Percentiles rank a stretch among this genome's conserved stretches.
Evolutionary conservation across 2,113 vertebrate genomes (phyloP).

Genomic region (Cephalopterus ornatus): DNA sequence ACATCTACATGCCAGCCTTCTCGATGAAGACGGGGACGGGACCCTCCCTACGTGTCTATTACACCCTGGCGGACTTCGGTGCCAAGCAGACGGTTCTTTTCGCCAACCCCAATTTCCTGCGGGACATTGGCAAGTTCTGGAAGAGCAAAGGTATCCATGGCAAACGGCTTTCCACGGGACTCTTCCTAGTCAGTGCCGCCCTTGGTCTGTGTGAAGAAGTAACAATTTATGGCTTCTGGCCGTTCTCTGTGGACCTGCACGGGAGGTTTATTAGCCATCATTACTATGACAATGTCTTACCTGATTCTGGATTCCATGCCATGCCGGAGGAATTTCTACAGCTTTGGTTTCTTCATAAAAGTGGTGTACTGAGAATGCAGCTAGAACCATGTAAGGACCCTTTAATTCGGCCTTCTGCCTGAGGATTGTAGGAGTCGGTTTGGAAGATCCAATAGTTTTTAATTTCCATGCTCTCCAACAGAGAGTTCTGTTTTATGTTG

Average conservation of each 20-base stretch:
- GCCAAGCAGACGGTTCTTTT: conserved; percentile 92
- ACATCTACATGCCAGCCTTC: conserved; percentile 97
- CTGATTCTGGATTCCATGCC: conserved; percentile 88
- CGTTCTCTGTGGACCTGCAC: conserved; percentile 83
- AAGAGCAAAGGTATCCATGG: conserved; percentile 87
- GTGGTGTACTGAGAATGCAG: conserved; percentile 83
- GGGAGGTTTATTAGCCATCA: conserved; percentile 90
- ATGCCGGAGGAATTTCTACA: conserved; percentile 98
- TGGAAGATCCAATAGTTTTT: conserved; percentile 9
- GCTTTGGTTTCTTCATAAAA: conserved; percentile 95
- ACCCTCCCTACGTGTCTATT: conserved; percentile 86
- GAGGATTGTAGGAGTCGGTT: neutral
- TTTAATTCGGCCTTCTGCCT: conserved; percentile 21
- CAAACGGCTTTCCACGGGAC: conserved; percentile 90
- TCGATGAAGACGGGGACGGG: conserved; percentile 91
- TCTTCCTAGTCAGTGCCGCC: conserved; percentile 92
- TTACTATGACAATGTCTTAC: conserved; percentile 94
- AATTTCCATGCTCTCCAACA: conserved; percentile 18
- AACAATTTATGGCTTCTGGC: conserved; percentile 94
- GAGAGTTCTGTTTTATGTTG: conserved; percentile 10
- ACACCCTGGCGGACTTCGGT: conserved; percentile 83
- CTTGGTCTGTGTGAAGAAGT: conserved; percentile 93
- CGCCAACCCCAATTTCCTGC: conserved; percentile 92
- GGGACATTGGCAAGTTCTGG: conserved; percentile 90
- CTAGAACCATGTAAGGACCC: conserved; percentile 77